Evolutionary conservation across 2,797 vertebrate species (phyloP).

Genomic region (Coregonus sp.): DNA sequence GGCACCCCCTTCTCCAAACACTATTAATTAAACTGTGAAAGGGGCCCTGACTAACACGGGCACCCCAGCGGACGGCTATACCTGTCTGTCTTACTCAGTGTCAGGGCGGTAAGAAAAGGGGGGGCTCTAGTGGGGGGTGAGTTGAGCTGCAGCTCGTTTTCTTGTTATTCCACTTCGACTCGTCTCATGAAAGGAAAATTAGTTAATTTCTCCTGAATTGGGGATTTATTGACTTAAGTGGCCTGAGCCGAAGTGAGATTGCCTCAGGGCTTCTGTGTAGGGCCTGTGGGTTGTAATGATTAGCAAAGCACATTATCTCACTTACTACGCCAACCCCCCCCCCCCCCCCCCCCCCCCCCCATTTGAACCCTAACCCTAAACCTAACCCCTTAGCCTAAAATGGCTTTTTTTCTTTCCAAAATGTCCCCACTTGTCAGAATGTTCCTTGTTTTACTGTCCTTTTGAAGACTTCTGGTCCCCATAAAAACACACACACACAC

Average conservation of each 20-base stretch:
- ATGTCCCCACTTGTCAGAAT: slow-evolving; percentile 38
- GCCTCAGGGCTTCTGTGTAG: slow-evolving; percentile 51
- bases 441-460: too few species aligned
- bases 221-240: slow-evolving; percentile 75
- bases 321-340: slow-evolving; percentile 50
- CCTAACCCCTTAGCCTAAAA: slow-evolving; percentile 46
- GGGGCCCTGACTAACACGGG: slow-evolving; percentile 76
- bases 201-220: slow-evolving; percentile 65
- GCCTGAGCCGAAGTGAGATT: slow-evolving; percentile 60
- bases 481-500: slow-evolving; percentile 63
- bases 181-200: slow-evolving; percentile 72
- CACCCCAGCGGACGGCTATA: slow-evolving; percentile 66
- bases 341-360: too few species aligned
- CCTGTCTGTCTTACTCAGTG: slow-evolving; percentile 78
- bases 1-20: slow-evolving; percentile 74
- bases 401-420: slow-evolving; percentile 12
- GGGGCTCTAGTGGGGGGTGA: slow-evolving; percentile 53
- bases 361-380: slow-evolving; percentile 33
- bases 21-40: slow-evolving; percentile 83
- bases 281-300: slow-evolving; percentile 66
- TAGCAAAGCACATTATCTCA: slow-evolving; percentile 67
- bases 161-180: slow-evolving; percentile 59
- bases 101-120: slow-evolving; percentile 52
- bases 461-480: slow-evolving; percentile 52
- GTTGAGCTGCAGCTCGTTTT: slow-evolving; percentile 45